Percentiles rank a stretch among this genome's conserved stretches.
These are phyloP conservation scores for Pelosia muscerda DNA, from an alignment of 2,888 invertebrate genomes.

Conservation along the genomic window DNA sequence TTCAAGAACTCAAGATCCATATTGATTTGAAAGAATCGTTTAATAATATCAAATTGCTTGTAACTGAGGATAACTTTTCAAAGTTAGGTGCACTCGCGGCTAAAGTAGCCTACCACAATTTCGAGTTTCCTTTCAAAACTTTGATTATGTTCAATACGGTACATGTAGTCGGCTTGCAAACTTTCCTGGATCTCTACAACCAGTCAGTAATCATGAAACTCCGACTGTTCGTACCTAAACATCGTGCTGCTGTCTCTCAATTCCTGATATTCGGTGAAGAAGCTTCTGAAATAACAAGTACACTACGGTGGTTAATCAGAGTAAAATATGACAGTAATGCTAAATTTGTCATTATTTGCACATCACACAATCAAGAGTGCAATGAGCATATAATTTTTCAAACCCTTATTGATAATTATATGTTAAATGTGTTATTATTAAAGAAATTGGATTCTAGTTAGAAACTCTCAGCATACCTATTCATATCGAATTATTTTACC, in stretches of 20 bases:
- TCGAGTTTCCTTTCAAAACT: constrained; percentile 68
- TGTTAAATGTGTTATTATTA: constrained; percentile 63
- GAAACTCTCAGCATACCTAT: constrained; percentile 45
- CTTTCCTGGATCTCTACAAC: constrained; percentile 61
- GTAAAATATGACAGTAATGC: constrained; percentile 62
- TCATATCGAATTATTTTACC: constrained; percentile 57
- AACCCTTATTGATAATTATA: constrained; percentile 48
- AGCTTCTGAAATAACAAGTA: constrained; percentile 54
- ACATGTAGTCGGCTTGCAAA: constrained; percentile 52
- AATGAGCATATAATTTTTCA: constrained; percentile 59
- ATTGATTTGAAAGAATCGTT: not conserved
- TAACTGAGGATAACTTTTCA: constrained; percentile 40
- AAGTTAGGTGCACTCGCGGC: constrained; percentile 63
- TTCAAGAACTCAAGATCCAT: constrained; percentile 30
- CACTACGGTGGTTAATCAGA: constrained; percentile 54
- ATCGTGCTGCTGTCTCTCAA: constrained; percentile 52
- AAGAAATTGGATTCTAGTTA: constrained; percentile 42
- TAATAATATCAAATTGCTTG: constrained; percentile 41
- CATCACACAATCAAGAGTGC: constrained; percentile 53
- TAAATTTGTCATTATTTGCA: constrained; percentile 64
- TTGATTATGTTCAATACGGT: constrained; percentile 60
- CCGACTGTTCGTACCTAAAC: constrained; percentile 52
- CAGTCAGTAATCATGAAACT: constrained; percentile 57
- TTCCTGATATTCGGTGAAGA: constrained; percentile 64
- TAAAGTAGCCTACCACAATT: constrained; percentile 68